A percentile compares a stretch with the other conserved stretches of the same genome.
Evolutionary conservation across 2,113 vertebrate species (phyloP).

Genomic region (Petromus typicus): DNA sequence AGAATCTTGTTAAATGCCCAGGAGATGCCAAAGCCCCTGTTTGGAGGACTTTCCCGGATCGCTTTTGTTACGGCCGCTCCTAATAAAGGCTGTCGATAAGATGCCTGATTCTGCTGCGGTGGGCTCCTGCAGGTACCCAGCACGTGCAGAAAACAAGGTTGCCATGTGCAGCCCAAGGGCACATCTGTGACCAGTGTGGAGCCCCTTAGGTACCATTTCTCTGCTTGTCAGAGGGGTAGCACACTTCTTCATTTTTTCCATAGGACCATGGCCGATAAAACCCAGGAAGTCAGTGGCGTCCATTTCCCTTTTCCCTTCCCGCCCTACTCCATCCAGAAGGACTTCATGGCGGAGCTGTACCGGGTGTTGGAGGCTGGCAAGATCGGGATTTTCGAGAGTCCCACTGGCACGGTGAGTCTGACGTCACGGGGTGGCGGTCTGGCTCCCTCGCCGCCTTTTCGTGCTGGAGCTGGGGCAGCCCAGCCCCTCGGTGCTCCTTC

Average conservation of each 20-base stretch:
- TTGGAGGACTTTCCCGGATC: not conserved
- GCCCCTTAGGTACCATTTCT: not conserved
- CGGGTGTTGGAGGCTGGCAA: conserved; percentile 90
- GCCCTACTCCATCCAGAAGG: conserved; percentile 93
- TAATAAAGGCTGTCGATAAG: no score
- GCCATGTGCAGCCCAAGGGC: not conserved
- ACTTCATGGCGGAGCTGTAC: conserved; percentile 94
- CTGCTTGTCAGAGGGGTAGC: not conserved
- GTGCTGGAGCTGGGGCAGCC: not conserved
- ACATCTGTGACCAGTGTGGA: not conserved
- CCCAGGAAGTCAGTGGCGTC: not conserved
- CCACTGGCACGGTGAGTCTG: conserved; percentile 94
- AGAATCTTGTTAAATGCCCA: not conserved
- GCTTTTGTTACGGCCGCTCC: not conserved
- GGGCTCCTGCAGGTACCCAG: not conserved
- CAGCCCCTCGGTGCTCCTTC: not conserved
- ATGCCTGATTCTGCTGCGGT: not conserved
- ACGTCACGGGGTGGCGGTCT: accelerated
- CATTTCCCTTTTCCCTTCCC: conserved; percentile 93
- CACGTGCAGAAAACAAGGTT: not conserved
- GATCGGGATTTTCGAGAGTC: conserved; percentile 97
- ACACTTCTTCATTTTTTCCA: not conserved
- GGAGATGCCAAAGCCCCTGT: not conserved
- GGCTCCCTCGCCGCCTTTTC: not conserved
- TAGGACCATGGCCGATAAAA: conserved; percentile 65